These are phyloP conservation scores for Betta splendens DNA, from an alignment of 2,797 vertebrate genomes.

Conservation along the genomic window DNA sequence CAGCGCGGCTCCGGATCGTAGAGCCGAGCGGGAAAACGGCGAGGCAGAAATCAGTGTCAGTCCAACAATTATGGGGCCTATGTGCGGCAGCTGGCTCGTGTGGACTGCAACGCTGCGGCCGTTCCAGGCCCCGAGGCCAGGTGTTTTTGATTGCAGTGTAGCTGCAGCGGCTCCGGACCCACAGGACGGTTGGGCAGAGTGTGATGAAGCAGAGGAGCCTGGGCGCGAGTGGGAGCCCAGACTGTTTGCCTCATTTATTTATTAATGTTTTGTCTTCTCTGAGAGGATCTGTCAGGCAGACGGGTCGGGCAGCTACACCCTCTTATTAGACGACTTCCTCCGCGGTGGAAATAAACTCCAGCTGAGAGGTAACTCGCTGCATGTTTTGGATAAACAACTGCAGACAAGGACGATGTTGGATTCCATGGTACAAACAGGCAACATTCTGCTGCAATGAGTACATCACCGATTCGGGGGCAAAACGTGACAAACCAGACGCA, in stretches of 20 bases:
- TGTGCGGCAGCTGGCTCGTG: constrained; percentile 77
- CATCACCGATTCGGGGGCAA: constrained; percentile 2
- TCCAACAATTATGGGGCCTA: constrained; percentile 80
- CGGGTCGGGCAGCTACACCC: constrained; percentile 65
- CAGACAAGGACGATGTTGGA: constrained; percentile 34
- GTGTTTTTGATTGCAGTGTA: constrained; percentile 80
- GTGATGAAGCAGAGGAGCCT: constrained; percentile 65
- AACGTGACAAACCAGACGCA: constrained; percentile 31
- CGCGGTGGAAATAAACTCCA: constrained; percentile 63
- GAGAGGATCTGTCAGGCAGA: constrained; percentile 61
- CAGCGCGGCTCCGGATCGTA: constrained; percentile 52
- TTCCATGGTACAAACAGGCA: constrained; percentile 27
- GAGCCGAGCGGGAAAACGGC: constrained; percentile 56
- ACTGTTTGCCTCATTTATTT: constrained; percentile 74
- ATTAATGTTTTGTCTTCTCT: constrained; percentile 76
- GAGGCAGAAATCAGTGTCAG: constrained; percentile 71
- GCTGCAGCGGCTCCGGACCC: constrained; percentile 65
- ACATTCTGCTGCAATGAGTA: constrained; percentile 3
- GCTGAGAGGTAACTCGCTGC: constrained; percentile 56
- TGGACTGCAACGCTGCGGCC: constrained; percentile 79
- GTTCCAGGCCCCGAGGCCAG: constrained; percentile 77
- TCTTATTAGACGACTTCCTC: constrained; percentile 70
- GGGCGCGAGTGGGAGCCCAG: constrained; percentile 63
- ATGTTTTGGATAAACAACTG: constrained; percentile 59
- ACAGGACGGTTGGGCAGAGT: constrained; percentile 59